Evolutionary conservation across 2,797 vertebrate species (phyloP), one percentile per base, ranked within the genome.

Genomic region (Huso huso): DNA sequence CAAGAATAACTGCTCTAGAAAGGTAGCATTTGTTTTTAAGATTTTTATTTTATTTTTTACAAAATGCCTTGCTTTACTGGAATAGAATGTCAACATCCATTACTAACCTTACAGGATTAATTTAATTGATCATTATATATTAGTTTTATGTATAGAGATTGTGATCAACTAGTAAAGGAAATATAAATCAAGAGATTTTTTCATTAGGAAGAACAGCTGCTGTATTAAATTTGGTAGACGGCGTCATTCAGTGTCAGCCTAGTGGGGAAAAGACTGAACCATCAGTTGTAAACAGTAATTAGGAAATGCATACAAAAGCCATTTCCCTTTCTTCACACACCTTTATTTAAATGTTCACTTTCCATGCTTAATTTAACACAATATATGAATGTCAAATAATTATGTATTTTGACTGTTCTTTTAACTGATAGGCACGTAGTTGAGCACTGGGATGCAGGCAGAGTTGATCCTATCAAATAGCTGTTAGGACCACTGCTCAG

Each of bases 171-270:
- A 93, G 91, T 83, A 90, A 86, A 90, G 60, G 61, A 79, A 83
- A 88, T 90, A 86, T 90, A 87, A 94, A 93, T 92, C 90, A 91
- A 94, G 88, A 99, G 95, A 97, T 98, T 98, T 94, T 95, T 95
- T 88, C 87, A 92, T 87, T 94, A 93, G 93, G 94, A 92, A 92
- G 89, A 85, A 94, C 86, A 89, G 93, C 96, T 96, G 93, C 94
- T 97, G 94, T 97, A 93, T 92, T 90, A 91, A 91, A 37, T 4
- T 63, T 62, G 8, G 63, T 86, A 83, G 84, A 86, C 84, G 87
- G 83, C 79, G n/a, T 70, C 69, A 52, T 63, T 63, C 85, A 87
- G 84, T 84, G 83, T 88, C 90, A 87, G 77, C 90, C 92, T 88
- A 85, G 88, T 87, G 89, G 88, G 23, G 90, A 90, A 91, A 90